A percentile compares a stretch with the other conserved stretches of the same genome.
These are phyloP conservation scores for Choloepus hoffmanni DNA, from an alignment of 2,113 vertebrate genomes.

Conservation along the genomic window DNA sequence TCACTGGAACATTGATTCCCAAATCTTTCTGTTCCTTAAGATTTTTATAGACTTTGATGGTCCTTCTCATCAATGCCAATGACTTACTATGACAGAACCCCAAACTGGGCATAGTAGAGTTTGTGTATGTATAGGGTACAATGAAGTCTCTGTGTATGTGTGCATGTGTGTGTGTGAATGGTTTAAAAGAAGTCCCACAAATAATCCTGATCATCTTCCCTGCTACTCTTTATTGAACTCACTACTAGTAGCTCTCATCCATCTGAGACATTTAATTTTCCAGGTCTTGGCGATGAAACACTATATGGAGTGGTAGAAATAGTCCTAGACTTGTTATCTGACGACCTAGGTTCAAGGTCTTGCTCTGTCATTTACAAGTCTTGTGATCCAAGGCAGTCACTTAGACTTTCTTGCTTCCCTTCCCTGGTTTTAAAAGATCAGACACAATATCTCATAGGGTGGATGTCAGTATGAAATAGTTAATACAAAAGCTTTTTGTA, in stretches of 20 bases:
- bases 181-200: background rate
- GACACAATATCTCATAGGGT: constrained; percentile 31
- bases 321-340: background rate
- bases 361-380: background rate
- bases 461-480: constrained; percentile 8
- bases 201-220: background rate
- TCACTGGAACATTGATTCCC: background rate
- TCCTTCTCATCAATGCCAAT: background rate
- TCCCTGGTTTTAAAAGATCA: constrained; percentile 43
- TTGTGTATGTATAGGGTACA: background rate
- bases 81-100: background rate
- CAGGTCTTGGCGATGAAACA: constrained; percentile 8
- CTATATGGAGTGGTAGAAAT: background rate
- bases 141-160: background rate
- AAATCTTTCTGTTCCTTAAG: background rate
- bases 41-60: background rate
- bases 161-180: background rate
- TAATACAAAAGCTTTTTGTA: background rate
- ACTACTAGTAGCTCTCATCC: background rate
- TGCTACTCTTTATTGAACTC: background rate
- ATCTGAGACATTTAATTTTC: constrained; percentile 61
- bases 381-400: background rate
- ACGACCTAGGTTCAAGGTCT: constrained; percentile 3
- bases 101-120: background rate
- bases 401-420: background rate